Conservation (phyloP, 2,113 vertebrate genomes). For the Spea bombifrons region DNA sequence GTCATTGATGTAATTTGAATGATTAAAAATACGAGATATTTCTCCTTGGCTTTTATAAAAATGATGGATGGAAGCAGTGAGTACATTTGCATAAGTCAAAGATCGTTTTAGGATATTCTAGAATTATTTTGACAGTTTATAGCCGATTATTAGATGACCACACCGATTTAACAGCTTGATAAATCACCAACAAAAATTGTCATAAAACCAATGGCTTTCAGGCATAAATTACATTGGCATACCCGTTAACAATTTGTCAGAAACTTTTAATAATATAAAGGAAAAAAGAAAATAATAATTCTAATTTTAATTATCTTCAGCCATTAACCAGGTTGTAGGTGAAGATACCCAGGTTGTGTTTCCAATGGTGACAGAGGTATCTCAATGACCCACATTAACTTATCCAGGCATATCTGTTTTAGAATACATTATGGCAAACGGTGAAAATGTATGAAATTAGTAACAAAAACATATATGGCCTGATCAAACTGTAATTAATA, state of each 20-base stretch:
- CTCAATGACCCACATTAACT: not conserved
- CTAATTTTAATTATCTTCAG: too few relatives aligned
- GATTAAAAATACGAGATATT: constrained; percentile 16
- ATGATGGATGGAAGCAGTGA: constrained; percentile 35
- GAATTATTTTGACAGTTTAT: constrained; percentile 41
- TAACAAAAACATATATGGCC: too few relatives aligned
- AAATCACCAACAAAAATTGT: constrained; percentile 23
- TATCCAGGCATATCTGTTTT: too few relatives aligned
- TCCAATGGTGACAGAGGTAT: not conserved
- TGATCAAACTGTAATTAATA: too few relatives aligned
- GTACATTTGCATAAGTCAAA: constrained; percentile 40
- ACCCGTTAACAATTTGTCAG: constrained; percentile 2
- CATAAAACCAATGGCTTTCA: constrained; percentile 31
- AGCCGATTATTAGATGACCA: constrained; percentile 25
- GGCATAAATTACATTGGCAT: constrained; percentile 22
- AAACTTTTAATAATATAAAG: not conserved
- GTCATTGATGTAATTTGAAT: constrained; percentile 38
- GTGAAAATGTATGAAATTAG: too few relatives aligned
- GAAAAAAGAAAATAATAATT: too few relatives aligned
- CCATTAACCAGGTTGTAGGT: too few relatives aligned
- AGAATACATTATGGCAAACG: too few relatives aligned
- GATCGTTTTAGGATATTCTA: constrained; percentile 41
- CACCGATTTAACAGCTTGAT: constrained; percentile 33
- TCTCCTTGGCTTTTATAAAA: constrained; percentile 35
- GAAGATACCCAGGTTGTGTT: too few relatives aligned